Evolutionary conservation across 2,888 invertebrate genomes (phyloP).

Genomic region (Sesia bembeciformis): DNA sequence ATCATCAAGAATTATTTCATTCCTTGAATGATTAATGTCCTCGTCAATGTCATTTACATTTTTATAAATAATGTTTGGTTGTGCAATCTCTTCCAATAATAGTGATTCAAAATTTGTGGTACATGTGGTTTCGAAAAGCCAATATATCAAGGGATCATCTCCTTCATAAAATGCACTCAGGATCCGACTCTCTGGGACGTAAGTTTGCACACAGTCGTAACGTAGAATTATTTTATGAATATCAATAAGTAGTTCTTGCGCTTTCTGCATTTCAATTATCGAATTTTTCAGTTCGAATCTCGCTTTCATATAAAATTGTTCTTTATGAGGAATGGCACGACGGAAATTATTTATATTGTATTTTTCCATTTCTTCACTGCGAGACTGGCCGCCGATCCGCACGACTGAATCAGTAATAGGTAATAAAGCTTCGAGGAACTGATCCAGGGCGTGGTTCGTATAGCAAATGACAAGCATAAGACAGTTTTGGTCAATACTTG

Average conservation of each 20-base stretch:
- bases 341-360: conserved; percentile 55
- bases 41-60: no score
- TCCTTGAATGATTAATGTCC: no score
- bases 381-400: conserved; percentile 80
- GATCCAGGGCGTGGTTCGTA: conserved; percentile 90
- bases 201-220: conserved; percentile 5
- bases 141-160: conserved; percentile 26
- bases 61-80: no score
- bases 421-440: conserved; percentile 82
- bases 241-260: conserved; percentile 1
- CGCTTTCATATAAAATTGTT: not conserved
- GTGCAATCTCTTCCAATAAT: no score
- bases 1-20: no score
- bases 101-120: no score
- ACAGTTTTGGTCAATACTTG: conserved; percentile 14
- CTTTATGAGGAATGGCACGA: conserved; percentile 18
- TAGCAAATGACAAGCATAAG: conserved; percentile 85
- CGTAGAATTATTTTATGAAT: no score
- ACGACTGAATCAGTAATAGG: conserved; percentile 74
- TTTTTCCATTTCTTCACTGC: conserved; percentile 54
- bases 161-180: conserved; percentile 20
- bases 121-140: conserved; percentile 35
- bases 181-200: conserved; percentile 15
- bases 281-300: conserved; percentile 18
- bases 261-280: conserved; percentile 21